These are phyloP conservation scores for Heliocidaris tuberculata DNA, from an alignment of 35 echinoderm and acorn worm genomes.

Conservation along the genomic window DNA sequence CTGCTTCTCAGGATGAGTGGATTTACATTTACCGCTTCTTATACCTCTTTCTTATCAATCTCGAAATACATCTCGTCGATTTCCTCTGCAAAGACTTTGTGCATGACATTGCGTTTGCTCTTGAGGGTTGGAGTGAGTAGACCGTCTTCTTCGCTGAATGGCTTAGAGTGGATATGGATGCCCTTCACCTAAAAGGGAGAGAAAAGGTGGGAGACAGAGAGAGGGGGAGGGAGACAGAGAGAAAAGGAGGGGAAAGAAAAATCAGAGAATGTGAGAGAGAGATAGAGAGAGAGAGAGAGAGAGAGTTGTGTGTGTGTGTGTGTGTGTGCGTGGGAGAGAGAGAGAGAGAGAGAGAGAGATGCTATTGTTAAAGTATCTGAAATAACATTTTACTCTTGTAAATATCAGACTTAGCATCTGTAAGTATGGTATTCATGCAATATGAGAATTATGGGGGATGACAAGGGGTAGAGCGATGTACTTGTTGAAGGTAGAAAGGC, in stretches of 20 bases:
- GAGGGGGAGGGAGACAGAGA: background rate
- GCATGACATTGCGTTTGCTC: slow-evolving; percentile 47
- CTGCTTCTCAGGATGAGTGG: too few relatives aligned
- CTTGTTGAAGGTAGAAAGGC: too few relatives aligned
- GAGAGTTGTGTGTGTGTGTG: too few relatives aligned
- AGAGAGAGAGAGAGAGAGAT: too few relatives aligned
- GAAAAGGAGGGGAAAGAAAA: background rate
- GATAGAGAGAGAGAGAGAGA: background rate
- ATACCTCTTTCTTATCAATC: background rate
- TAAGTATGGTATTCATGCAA: too few relatives aligned
- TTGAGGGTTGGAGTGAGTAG: slow-evolving; percentile 75
- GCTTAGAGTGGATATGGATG: slow-evolving; percentile 56
- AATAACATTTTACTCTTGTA: too few relatives aligned
- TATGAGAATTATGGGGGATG: too few relatives aligned
- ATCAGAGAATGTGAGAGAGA: background rate
- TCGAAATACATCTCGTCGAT: slow-evolving; percentile 55
- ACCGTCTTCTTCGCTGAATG: slow-evolving; percentile 58
- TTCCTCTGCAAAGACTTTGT: slow-evolving; percentile 43
- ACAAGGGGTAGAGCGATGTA: too few relatives aligned
- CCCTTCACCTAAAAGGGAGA: slow-evolving; percentile 61
- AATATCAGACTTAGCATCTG: too few relatives aligned
- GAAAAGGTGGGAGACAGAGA: background rate
- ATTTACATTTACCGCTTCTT: too few relatives aligned
- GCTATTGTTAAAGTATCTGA: too few relatives aligned
- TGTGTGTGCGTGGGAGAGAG: too few relatives aligned